Conservation (phyloP, 2,888 invertebrate species). For the Euspilapteryx auroguttella region DNA sequence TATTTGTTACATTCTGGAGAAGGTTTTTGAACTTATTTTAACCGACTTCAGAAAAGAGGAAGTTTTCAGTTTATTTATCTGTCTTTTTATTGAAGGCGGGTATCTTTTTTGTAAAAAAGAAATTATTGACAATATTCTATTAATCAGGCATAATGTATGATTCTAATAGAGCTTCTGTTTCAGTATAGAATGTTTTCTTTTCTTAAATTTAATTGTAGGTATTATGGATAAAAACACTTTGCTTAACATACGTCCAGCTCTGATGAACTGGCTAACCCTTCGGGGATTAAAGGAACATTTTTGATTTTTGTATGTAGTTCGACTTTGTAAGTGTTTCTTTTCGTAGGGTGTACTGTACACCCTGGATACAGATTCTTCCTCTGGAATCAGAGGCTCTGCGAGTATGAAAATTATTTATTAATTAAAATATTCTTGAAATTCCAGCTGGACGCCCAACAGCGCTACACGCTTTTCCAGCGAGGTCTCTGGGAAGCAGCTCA, state of each 20-base stretch:
- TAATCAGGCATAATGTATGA: not conserved
- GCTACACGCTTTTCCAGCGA: slow-evolving; percentile 82
- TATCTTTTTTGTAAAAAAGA: too few species aligned
- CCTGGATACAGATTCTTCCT: too few species aligned
- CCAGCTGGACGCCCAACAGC: slow-evolving; percentile 78
- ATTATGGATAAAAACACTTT: slow-evolving; percentile 13
- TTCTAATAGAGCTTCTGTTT: not conserved
- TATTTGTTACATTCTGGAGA: too few species aligned
- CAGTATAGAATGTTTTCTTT: slow-evolving; percentile 3
- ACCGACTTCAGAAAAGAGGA: not conserved
- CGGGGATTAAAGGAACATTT: not conserved
- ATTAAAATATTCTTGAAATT: slow-evolving; percentile 15
- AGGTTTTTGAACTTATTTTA: not conserved
- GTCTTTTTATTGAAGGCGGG: not conserved
- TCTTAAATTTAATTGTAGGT: not conserved
- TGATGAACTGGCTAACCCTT: too few species aligned
- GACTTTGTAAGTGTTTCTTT: not conserved
- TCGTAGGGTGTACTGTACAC: too few species aligned
- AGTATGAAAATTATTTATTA: not conserved
- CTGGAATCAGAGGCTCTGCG: not conserved
- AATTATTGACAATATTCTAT: not conserved
- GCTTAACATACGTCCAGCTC: not conserved
- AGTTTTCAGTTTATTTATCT: not conserved
- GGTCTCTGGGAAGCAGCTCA: slow-evolving; percentile 77
- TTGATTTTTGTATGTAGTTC: not conserved